phyloP scores from a whole-genome alignment of 2,113 vertebrate species.

The Malurus cyaneus region DNA sequence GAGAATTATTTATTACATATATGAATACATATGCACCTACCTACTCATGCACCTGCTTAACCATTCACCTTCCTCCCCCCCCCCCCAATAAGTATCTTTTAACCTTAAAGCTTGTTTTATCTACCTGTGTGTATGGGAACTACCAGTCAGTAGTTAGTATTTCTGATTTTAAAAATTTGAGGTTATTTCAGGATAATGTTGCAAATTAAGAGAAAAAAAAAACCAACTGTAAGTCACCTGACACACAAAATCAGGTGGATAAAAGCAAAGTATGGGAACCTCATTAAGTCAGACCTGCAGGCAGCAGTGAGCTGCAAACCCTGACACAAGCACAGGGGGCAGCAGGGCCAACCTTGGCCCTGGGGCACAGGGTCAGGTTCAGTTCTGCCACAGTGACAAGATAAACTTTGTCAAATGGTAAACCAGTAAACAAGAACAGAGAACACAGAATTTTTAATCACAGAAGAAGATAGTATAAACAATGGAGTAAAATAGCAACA shows the following conservation, averaged over 20 bases:
- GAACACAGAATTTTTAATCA: not conserved
- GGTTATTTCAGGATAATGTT: not conserved
- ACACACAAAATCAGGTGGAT: not conserved
- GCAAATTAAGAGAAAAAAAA: not conserved
- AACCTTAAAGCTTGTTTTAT: not conserved
- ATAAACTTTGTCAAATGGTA: not conserved
- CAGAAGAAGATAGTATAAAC: not conserved
- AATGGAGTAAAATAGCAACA: not conserved
- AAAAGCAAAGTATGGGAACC: not conserved
- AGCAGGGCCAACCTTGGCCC: not conserved
- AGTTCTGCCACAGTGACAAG: not conserved
- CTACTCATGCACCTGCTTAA: not conserved
- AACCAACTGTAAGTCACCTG: accelerated
- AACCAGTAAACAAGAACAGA: not conserved
- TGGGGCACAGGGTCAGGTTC: not conserved
- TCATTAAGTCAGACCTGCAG: not conserved
- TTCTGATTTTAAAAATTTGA: not conserved
- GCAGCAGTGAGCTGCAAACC: not conserved
- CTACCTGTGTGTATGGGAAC: not conserved
- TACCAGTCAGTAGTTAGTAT: not conserved
- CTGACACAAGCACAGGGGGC: not conserved
- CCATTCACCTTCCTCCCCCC: not conserved
- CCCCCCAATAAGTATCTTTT: not conserved
- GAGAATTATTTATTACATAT: not conserved
- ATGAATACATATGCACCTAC: not conserved